Base-by-base conservation (phyloP, 2,113 vertebrate species). In the Gambusia affinis region DNA sequence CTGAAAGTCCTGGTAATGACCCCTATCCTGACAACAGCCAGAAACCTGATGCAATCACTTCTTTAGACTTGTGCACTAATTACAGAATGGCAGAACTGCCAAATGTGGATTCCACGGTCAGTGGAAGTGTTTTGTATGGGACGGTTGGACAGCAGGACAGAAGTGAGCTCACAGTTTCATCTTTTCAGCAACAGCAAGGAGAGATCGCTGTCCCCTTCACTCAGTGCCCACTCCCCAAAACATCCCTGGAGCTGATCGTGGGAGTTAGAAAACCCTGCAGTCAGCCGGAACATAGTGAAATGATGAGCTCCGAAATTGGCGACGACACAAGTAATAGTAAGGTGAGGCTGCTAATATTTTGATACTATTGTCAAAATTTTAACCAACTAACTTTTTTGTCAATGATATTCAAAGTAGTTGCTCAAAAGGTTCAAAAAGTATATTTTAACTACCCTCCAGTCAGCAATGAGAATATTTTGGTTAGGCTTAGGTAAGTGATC, bases 191-290 rank as follows among this genome's bases (percentile, higher is more conserved):
- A 64, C 82, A 33, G 54, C 87, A 80, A 51, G 85, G 76, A 76
- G 86, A 85, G 68, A 86, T 89, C 14, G 62, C 85, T 0, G 85
- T 74, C 19, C 88, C 90, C 0, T 37, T 91, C 60, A 76, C 79
- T 29, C 93, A 93, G 79, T 84, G 88, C 54, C 83, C 88, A 5
- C 72, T 89, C 8, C 81, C 89, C 75, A 87, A 82, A 42, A 39
- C 86, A 60, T 72, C 91, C 60, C 83, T 93, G 78, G 90, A 92
- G 70, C 91, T 92, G 73, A 92, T 93, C 75, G 78, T 92, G 1
- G 86, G 87, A 1, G 83, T 88, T n/a, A 78, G 67, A 29, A 90
- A 89, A 76, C 64, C 87, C 54, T 89, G 80, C 62, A 73, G 64
- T 60, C 89, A 91, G 71, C 67, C 90, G 70, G 90, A 93, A 63